Conservation (phyloP, 2,888 invertebrate genomes). For the Acleris cristana region DNA sequence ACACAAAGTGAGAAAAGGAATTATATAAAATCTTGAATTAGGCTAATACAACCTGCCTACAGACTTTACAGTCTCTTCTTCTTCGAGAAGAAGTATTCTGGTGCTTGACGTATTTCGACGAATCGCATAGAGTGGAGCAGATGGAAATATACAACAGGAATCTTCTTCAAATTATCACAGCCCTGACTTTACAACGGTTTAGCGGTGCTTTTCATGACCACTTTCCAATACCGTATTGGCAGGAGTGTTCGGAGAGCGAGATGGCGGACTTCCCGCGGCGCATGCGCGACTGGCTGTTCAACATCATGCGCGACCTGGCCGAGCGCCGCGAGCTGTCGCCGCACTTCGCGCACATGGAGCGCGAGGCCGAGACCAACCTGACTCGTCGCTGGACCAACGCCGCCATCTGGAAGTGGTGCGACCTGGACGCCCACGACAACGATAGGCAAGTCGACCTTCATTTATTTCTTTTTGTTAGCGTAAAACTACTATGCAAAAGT, state of each 20-base stretch:
- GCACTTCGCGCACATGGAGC: conserved; percentile 93
- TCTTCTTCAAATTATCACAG: too few species aligned
- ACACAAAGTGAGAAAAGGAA: too few species aligned
- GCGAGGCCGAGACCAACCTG: conserved; percentile 94
- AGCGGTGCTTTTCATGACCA: not conserved
- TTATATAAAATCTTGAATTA: too few species aligned
- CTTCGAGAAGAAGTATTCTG: too few species aligned
- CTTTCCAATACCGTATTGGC: conserved; percentile 15
- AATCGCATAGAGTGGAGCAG: too few species aligned
- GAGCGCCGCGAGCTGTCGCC: conserved; percentile 92
- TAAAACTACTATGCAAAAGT: not conserved
- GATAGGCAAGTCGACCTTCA: conserved; percentile 85
- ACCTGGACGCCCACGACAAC: conserved; percentile 95
- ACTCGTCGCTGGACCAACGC: conserved; percentile 95
- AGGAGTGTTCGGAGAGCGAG: conserved; percentile 93
- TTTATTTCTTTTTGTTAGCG: not conserved
- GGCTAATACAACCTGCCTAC: too few species aligned
- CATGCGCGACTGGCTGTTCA: conserved; percentile 99
- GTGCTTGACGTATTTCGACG: too few species aligned
- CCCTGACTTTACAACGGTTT: too few species aligned
- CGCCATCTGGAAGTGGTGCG: conserved; percentile 99
- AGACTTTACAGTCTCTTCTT: too few species aligned
- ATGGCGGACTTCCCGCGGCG: conserved; percentile 97
- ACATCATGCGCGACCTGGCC: conserved; percentile 97
- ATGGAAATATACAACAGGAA: too few species aligned